These are phyloP conservation scores for Chunga burmeisteri DNA, from an alignment of 2,113 vertebrate genomes.

Conservation along the genomic window DNA sequence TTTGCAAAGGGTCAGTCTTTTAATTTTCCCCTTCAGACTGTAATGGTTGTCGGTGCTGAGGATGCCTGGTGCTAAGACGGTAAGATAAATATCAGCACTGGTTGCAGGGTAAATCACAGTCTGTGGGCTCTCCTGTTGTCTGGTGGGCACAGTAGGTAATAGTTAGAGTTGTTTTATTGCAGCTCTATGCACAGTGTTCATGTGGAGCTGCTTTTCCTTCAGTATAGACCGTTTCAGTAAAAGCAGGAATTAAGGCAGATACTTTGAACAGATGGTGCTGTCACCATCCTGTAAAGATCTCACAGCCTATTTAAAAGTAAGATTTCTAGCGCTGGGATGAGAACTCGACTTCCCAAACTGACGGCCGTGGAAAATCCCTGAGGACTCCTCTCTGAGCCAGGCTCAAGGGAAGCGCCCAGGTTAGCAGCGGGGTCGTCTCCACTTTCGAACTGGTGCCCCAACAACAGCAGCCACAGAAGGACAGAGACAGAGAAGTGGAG, in stretches of 20 bases:
- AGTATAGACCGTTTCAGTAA: background rate
- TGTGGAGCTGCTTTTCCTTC: background rate
- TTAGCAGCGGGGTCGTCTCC: background rate
- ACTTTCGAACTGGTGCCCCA: background rate
- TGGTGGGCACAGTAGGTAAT: background rate
- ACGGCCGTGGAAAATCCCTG: background rate
- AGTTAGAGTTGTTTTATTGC: background rate
- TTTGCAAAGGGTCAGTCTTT: background rate
- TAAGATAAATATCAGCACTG: background rate
- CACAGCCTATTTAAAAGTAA: background rate
- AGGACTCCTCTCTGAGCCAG: background rate
- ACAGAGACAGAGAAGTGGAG: background rate
- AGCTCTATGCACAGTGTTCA: background rate
- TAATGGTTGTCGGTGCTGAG: background rate
- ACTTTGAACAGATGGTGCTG: background rate
- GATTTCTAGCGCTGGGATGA: background rate
- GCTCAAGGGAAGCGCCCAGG: background rate
- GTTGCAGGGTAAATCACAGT: background rate
- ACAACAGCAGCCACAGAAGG: background rate
- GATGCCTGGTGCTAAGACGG: background rate
- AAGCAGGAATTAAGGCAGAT: background rate
- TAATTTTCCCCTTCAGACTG: background rate
- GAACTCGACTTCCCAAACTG: background rate
- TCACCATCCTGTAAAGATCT: background rate
- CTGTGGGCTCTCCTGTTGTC: background rate